Evolutionary conservation across 1,140 invertebrate species (phyloP), one percentile per base, ranked within the genome.

Genomic region (Orius insidiosus): DNA sequence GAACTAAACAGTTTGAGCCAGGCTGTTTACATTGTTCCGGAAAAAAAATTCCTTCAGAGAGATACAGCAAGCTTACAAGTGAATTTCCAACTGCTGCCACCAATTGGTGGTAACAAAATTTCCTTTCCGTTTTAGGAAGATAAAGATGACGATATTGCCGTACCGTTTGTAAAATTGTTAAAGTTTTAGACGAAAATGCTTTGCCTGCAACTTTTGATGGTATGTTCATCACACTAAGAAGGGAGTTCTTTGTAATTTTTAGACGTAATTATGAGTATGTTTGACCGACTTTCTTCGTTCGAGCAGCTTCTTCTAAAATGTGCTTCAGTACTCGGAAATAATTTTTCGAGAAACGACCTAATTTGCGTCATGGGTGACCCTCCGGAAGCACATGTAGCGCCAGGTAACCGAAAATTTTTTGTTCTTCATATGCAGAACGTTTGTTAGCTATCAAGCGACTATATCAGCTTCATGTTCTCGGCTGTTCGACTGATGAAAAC

Each of bases 281-380:
- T 71, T 51, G 73, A 75, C 50, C 67, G 67, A 0, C 55, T 76
- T 40, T 68, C 63, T 3, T 64, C 70, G 0, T 66, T 70, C 38
- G 72, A 75, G 57, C 72, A 76, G 54, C 59, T 72, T 43, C 48
- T 76, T 2, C 52, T 76, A 1, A 76, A 76, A 58, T 71, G 68
- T 48, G 68, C 68, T 3, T 63, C 72, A 0, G 67, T 75, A 0
- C 58, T 76, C 3, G 74, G 74, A 1, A 67, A 70, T 33, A 65
- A 64, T 16, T 68, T 76, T 47, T 64, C 67, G 8, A 62, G 72
- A 51, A 58, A 59, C 31, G 72, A 75, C 65, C 52, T 76, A 8
- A 55, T 66, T 7, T 62, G 64, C 53, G 51, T 76, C 6, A 60
- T 74, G 58, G 57, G 64, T 42, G 57, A 58, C 11, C 63, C 64